Evolutionary conservation across 1,140 invertebrate species (phyloP).

Genomic region (Planococcus citri): DNA sequence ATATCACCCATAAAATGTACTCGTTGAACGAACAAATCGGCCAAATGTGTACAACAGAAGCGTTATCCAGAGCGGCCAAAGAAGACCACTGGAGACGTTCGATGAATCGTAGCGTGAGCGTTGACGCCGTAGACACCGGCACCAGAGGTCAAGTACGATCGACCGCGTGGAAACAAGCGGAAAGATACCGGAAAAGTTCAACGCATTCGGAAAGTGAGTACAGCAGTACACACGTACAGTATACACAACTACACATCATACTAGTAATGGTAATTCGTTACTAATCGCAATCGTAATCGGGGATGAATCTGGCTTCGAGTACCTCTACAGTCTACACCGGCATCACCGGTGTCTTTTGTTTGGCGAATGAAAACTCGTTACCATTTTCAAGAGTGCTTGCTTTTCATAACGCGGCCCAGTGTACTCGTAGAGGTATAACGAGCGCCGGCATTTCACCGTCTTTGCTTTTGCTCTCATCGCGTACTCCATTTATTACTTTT

Average conservation of each 20-base stretch:
- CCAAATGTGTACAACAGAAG: conserved; percentile 37
- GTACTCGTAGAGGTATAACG: no score
- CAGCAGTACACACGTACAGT: conserved; percentile 11
- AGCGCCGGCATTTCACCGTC: no score
- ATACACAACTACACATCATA: not conserved
- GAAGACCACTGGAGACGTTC: conserved; percentile 36
- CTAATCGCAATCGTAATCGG: not conserved
- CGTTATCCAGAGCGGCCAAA: conserved; percentile 34
- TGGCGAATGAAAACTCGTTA: no score
- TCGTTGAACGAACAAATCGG: conserved; percentile 58
- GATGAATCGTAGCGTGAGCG: conserved; percentile 52
- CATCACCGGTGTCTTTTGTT: no score
- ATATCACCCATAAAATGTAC: conserved; percentile 73
- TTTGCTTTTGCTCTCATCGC: no score
- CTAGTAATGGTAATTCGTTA: not conserved
- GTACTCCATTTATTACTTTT: no score
- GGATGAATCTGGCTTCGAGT: no score
- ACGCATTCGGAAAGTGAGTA: conserved; percentile 34
- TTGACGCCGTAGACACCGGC: conserved; percentile 66
- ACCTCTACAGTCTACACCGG: no score
- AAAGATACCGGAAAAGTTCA: conserved; percentile 33
- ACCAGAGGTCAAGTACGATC: conserved; percentile 56
- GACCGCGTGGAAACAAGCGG: conserved; percentile 42
- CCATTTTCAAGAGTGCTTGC: no score
- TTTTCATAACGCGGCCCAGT: no score